phyloP scores from a whole-genome alignment of 64 coral and sea anemone species.

The Pocillopora damicornis region DNA sequence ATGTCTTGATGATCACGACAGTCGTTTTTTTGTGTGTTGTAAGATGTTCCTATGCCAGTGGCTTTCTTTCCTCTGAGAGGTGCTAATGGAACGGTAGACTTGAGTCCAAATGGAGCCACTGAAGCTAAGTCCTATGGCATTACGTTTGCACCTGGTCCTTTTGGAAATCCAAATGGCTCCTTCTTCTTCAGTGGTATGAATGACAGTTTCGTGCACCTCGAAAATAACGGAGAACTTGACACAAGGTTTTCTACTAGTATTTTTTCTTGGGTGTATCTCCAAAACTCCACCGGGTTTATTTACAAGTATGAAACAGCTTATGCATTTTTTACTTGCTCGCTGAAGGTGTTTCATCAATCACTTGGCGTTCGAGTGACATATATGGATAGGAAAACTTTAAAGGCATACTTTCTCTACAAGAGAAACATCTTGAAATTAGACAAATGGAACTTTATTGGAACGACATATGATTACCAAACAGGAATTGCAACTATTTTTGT shows the following conservation, averaged over 20 bases:
- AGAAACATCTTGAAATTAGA: background rate
- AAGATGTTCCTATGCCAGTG: constrained; percentile 7
- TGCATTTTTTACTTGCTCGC: background rate
- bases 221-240: constrained; percentile 13
- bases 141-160: background rate
- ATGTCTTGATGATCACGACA: background rate
- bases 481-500: constrained; percentile 9
- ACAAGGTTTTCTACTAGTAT: background rate
- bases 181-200: constrained; percentile 13
- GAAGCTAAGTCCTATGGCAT: background rate
- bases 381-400: background rate
- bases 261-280: background rate
- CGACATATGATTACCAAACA: constrained; percentile 25
- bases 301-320: constrained; percentile 7
- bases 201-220: background rate
- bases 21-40: background rate
- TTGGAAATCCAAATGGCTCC: background rate
- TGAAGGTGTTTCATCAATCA: background rate
- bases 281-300: background rate
- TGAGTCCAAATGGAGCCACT: background rate
- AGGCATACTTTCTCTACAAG: background rate
- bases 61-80: background rate
- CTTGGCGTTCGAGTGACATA: background rate
- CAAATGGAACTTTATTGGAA: constrained; percentile 34
- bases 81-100: background rate